Conservation (phyloP, 2,888 invertebrate species). For the Dione vanillae region DNA sequence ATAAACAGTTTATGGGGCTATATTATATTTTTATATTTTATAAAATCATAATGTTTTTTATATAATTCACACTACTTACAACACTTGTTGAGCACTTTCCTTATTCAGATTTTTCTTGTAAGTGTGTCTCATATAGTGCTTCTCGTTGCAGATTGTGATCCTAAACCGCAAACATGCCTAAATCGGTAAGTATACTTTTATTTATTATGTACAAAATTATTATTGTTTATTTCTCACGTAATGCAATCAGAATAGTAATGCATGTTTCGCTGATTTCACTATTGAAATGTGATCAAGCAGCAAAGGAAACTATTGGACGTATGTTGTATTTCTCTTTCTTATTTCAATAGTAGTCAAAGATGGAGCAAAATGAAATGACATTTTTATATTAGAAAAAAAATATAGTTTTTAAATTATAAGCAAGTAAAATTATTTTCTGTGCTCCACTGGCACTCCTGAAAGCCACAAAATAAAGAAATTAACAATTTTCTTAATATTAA, state of each 20-base stretch:
- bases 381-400: background rate
- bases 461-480: too few species aligned
- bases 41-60: constrained; percentile 45
- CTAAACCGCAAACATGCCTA: constrained; percentile 85
- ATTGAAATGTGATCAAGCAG: constrained; percentile 69
- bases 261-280: constrained; percentile 74
- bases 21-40: constrained; percentile 47
- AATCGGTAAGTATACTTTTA: constrained; percentile 83
- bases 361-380: background rate
- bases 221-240: constrained; percentile 17
- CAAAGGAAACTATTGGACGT: constrained; percentile 59
- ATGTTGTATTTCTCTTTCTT: constrained; percentile 50
- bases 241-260: constrained; percentile 51
- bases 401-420: background rate
- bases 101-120: constrained; percentile 44
- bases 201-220: constrained; percentile 9
- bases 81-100: constrained; percentile 58
- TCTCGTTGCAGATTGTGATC: constrained; percentile 79
- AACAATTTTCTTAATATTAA: too few species aligned
- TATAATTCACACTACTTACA: constrained; percentile 60
- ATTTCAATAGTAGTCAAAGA: constrained; percentile 21
- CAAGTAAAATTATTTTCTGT: background rate
- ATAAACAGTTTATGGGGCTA: constrained; percentile 47
- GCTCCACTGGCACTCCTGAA: too few species aligned
- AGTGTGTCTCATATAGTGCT: constrained; percentile 58